Conservation (phyloP, 2,113 vertebrate species). For the Anas platyrhynchos region DNA sequence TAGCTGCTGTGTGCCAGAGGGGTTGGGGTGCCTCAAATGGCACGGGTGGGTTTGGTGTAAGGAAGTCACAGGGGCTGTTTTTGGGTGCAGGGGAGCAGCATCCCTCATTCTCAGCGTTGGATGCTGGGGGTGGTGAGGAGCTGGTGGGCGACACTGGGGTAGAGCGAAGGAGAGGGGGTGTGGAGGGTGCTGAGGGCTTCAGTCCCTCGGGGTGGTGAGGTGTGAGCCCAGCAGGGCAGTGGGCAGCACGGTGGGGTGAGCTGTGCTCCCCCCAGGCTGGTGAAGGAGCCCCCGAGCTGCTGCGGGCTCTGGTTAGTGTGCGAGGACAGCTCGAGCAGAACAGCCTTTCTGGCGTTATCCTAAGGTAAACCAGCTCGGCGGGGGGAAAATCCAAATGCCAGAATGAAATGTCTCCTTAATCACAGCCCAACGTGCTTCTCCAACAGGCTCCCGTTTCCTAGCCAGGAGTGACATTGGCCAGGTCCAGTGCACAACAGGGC, state of each 20-base stretch:
- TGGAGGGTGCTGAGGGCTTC: not conserved
- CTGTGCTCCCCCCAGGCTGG: not conserved
- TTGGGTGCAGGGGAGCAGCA: not conserved
- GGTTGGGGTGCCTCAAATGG: fast-evolving
- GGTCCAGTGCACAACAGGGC: not conserved
- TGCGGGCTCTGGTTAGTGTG: not conserved
- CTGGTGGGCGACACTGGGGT: too few species aligned
- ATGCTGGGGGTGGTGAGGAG: not conserved
- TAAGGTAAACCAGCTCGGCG: constrained; percentile 7
- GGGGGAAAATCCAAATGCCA: not conserved
- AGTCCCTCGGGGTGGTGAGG: not conserved
- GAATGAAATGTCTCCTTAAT: constrained; percentile 16
- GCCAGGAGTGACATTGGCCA: not conserved
- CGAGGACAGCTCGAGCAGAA: not conserved
- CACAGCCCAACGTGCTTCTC: not conserved
- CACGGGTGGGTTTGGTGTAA: not conserved
- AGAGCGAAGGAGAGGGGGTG: not conserved
- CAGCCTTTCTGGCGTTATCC: not conserved
- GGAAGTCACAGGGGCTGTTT: not conserved
- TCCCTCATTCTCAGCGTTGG: not conserved
- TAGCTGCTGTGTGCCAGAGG: not conserved
- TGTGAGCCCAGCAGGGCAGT: not conserved
- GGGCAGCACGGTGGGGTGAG: not conserved
- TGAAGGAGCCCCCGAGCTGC: not conserved
- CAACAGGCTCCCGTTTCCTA: not conserved